Evolutionary conservation across 2,888 invertebrate genomes (phyloP).

Genomic region (Uloborus plumipes): DNA sequence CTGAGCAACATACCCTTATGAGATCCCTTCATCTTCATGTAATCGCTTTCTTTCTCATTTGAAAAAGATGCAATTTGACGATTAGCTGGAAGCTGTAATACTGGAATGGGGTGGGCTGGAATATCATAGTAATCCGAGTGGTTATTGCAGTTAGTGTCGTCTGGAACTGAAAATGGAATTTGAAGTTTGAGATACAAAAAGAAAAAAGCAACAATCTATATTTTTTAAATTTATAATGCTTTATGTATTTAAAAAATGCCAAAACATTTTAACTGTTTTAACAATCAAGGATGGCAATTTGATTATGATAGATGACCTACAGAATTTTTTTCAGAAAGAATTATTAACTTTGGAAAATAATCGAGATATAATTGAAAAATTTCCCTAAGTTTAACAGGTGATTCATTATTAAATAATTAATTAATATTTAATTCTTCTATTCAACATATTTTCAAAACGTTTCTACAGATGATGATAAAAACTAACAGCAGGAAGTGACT

Average conservation of each 20-base stretch:
- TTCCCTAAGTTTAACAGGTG: no score
- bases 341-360: no score
- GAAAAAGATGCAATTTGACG: conserved; percentile 2
- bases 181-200: no score
- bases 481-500: no score
- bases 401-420: no score
- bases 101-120: conserved; percentile 51
- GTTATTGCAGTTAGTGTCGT: conserved; percentile 17
- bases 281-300: neutral
- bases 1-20: conserved; percentile 30
- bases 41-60: conserved; percentile 32
- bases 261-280: neutral
- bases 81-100: conserved; percentile 40
- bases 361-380: no score
- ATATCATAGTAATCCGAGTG: conserved; percentile 51
- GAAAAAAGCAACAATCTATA: no score
- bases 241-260: neutral
- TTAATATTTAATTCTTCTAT: no score
- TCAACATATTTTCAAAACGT: no score
- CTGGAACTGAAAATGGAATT: conserved; percentile 16
- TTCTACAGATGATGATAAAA: no score
- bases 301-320: neutral
- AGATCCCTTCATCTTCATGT: conserved; percentile 54
- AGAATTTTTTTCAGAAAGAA: neutral
- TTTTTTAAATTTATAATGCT: no score